A percentile compares a stretch with the other conserved stretches of the same genome.
These are phyloP conservation scores for Electrophaes corylata DNA, from an alignment of 2,888 invertebrate species.

Conservation along the genomic window DNA sequence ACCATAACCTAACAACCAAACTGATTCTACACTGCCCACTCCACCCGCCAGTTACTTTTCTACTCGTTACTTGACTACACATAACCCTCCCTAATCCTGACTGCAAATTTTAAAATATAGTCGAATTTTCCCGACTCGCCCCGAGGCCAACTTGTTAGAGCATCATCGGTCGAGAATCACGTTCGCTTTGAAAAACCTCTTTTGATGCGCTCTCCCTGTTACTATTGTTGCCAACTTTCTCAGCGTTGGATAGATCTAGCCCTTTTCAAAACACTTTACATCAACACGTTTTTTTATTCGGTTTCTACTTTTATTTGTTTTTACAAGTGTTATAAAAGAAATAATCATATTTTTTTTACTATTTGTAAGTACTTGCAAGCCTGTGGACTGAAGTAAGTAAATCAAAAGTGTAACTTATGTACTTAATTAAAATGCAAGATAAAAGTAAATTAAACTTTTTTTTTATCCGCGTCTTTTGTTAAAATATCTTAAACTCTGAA, in stretches of 20 bases:
- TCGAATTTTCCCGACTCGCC: constrained; percentile 52
- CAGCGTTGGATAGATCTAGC: constrained; percentile 5
- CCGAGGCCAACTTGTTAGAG: constrained; percentile 64
- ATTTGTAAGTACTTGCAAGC: too few species aligned
- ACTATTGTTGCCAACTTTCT: constrained; percentile 15
- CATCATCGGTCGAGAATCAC: constrained; percentile 73
- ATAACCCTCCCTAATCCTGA: constrained; percentile 40
- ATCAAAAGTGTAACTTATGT: too few species aligned
- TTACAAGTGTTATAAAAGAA: neutral
- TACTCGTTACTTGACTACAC: constrained; percentile 24
- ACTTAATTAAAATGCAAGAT: too few species aligned
- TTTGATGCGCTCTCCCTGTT: constrained; percentile 69
- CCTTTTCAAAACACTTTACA: neutral
- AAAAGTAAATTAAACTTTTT: too few species aligned
- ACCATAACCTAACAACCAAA: neutral
- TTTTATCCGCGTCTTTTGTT: too few species aligned
- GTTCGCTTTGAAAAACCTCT: constrained; percentile 73
- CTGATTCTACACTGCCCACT: neutral
- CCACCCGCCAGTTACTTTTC: constrained; percentile 4
- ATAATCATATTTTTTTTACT: neutral
- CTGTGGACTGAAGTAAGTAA: too few species aligned
- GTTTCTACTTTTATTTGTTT: neutral
- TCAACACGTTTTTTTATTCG: neutral
- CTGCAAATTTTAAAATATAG: constrained; percentile 54
- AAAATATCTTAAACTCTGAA: too few species aligned